phyloP scores from a whole-genome alignment of 2,797 vertebrate species.

The Crocodylus rhombifer region DNA sequence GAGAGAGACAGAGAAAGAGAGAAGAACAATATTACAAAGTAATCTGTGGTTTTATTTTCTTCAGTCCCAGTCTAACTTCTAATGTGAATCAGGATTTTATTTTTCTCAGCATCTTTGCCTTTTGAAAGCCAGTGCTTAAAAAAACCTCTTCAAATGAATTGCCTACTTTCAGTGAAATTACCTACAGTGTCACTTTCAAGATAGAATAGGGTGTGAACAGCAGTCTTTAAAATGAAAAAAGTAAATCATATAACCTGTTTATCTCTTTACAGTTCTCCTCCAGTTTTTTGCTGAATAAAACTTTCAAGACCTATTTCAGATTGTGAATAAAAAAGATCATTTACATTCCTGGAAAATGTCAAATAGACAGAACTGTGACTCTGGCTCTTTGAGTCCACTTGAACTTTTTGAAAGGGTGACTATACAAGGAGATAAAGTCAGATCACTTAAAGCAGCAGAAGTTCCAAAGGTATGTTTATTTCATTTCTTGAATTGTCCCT shows the following conservation, averaged over 20 bases:
- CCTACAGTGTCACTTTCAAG: not conserved
- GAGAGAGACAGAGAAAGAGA: not conserved
- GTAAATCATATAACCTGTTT: not conserved
- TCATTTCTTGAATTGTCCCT: not conserved
- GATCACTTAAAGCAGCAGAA: conserved; percentile 88
- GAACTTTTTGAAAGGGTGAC: conserved; percentile 88
- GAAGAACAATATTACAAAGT: not conserved
- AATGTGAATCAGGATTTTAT: not conserved
- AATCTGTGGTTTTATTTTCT: not conserved
- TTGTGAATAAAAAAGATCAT: not conserved
- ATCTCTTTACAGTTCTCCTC: conserved; percentile 27
- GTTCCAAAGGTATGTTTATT: conserved; percentile 86
- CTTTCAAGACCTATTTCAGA: not conserved
- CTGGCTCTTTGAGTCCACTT: conserved; percentile 76
- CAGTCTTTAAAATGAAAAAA: accelerated
- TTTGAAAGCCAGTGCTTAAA: not conserved
- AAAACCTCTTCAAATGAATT: not conserved
- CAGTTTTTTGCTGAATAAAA: not conserved
- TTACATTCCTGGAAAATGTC: conserved; percentile 81
- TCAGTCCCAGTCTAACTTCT: not conserved
- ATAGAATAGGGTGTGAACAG: not conserved
- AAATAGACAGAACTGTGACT: conserved; percentile 72
- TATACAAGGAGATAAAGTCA: conserved; percentile 88
- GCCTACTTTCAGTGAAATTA: not conserved
- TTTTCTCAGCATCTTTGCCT: not conserved